Percentiles rank a stretch among this genome's conserved stretches.
Conservation (phyloP, 2,797 vertebrate species). For the Manis pentadactyla region DNA sequence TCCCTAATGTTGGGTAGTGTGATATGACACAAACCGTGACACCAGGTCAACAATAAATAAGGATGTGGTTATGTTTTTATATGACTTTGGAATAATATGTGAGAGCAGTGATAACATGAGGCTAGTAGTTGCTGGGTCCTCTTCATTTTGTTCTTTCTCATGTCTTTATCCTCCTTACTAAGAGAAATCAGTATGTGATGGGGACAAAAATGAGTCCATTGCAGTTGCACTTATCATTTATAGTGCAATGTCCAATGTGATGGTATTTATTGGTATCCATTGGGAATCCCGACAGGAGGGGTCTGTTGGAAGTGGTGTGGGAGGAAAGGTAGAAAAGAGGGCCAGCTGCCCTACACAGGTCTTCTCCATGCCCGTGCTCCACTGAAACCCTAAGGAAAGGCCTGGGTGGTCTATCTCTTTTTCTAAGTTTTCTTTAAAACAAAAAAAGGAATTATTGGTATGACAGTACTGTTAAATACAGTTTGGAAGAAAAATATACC, state of each 20-base stretch:
- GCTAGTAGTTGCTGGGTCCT: background rate
- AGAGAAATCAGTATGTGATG: background rate
- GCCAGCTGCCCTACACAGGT: background rate
- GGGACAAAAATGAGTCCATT: background rate
- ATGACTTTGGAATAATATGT: conserved; percentile 21
- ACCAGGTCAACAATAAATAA: background rate
- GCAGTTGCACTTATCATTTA: background rate
- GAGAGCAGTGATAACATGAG: background rate
- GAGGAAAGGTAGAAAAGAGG: background rate
- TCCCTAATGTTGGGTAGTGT: background rate
- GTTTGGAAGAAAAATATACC: background rate
- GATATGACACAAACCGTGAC: background rate
- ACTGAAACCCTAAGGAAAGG: background rate
- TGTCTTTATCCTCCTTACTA: background rate
- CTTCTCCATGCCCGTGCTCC: background rate
- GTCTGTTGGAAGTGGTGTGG: background rate
- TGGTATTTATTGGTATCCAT: background rate
- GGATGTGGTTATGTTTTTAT: background rate
- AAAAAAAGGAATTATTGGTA: background rate
- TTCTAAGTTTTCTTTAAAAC: conserved; percentile 40
- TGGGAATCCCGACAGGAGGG: background rate
- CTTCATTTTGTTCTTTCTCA: conserved; percentile 43
- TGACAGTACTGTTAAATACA: background rate
- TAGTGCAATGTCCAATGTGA: background rate
- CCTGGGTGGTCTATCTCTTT: background rate